Base-by-base conservation (phyloP, 2,888 invertebrate species). In the Caenorhabditis virilis region DNA sequence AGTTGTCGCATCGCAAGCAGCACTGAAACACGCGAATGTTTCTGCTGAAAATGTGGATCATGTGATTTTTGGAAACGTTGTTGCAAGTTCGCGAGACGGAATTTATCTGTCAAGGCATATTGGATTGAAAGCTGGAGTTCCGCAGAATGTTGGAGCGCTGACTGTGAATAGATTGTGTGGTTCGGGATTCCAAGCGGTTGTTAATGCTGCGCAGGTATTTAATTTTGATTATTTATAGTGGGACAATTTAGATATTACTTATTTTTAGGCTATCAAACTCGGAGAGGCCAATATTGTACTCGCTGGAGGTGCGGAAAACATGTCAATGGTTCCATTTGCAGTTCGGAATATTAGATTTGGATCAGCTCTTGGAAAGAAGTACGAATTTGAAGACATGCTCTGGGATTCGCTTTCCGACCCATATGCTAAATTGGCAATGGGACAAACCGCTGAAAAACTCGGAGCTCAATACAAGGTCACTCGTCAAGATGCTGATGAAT, bases 91-190 rank as follows among this genome's bases (percentile, higher is more conserved):
- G 62, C 85, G 89, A 0, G 95, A 95, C 86, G 93, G 93, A 26
- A 88, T 88, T 70, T 92, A 91, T 84, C 85, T 92, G 57, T 89
- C 95, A 0, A 89, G 97, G 9, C 95, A 97, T 84, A 90, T 91
- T n/a, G 88, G 89, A 0, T 87, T 98, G 18, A 69, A 70, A 51
- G 88, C 89, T 70, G 95, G 94, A 43, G 89, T 97, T 53, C 93
- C 94, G 7, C 85, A 90, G 71, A 90, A 91, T 42, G 89, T 86
- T 61, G 94, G 95, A 1, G 93, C 92, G 0, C 86, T 93, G 1
- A 90, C 90, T 48, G 88, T 98, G 46, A 98, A 97, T 86, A 87
- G 97, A 67, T 87, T 98, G 18, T 98, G 98, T 85, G 98, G 97
- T 16, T 95, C 95, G 27, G 97, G 97, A 1, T 98, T 98, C 85